Base-by-base conservation (phyloP, 2,888 invertebrate species). In the Nemotelus nigrinus region DNA sequence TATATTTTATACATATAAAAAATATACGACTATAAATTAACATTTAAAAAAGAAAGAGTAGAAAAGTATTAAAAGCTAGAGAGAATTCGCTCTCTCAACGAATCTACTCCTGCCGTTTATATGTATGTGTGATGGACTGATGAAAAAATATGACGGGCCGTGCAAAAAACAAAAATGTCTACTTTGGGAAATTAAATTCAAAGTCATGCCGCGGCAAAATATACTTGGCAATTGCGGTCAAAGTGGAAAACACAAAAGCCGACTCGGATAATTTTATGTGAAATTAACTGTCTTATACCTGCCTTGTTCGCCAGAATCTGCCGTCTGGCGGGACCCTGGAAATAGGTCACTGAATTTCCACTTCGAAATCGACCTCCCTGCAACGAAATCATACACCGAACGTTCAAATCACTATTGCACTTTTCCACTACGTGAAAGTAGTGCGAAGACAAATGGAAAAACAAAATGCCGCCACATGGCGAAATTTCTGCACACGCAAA, bases 131-230 rank as follows among this genome's bases (percentile, higher is more conserved):
- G 70, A 65, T 47, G 4, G 55, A 53, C 43, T 70, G 43, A 48
- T 41, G 10, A 43, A 53, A 70, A 70, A 70, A 70, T 7, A 10
- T 41, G 8, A 63, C 50, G 72, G 8, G 25, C 67, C 8, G 41
- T 8, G 48, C 41, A 48, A 63, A 74, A 57, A 44, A 72, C 58
- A 45, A 72, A 74, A 74, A 74, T 74, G 74, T 74, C 74, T 74
- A 63, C 74, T 60, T 57, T 44, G 70, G 41, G 53, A 68, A 68
- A 68, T 50, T 58, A 7, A 25, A 8, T 68, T 68, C 45, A 25
- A 7, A 4, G 63, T 43, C 39, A 63, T 63, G 39, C 63, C 63
- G 41, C 63, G 63, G 63, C 41, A 53, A 63, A 65, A 45, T 45
- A 65, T 47, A 65, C 47, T 65, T 65, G 25, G 43, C 44, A 45